Percentiles rank a stretch among this genome's conserved stretches.
phyloP scores from a whole-genome alignment of 1,140 invertebrate species.

The Cyclargus thomasi region DNA sequence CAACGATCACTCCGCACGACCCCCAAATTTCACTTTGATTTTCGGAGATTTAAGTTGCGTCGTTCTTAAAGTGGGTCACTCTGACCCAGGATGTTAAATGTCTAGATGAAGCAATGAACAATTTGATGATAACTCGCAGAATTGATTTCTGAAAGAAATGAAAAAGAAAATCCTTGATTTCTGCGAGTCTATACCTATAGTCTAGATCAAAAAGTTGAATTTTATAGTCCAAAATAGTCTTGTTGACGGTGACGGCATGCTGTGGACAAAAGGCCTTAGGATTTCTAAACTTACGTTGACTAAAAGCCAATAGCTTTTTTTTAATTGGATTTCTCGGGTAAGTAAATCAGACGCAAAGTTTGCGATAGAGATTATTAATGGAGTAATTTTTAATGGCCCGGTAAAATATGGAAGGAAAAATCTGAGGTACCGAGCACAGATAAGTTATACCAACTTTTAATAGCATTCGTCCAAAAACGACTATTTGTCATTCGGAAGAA shows the following conservation, averaged over 20 bases:
- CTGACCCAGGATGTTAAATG: background rate
- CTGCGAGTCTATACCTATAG: too few relatives aligned
- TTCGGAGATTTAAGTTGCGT: constrained; percentile 21
- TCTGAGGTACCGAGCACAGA: background rate
- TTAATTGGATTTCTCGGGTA: background rate
- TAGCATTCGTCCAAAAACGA: background rate
- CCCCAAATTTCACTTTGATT: constrained; percentile 32
- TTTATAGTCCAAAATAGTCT: too few relatives aligned
- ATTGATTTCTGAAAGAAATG: too few relatives aligned
- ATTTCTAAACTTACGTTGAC: background rate
- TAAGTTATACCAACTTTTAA: background rate
- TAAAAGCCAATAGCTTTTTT: background rate
- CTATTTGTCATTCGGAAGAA: background rate
- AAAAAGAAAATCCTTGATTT: too few relatives aligned
- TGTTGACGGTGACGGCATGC: too few relatives aligned
- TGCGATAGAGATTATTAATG: constrained; percentile 3
- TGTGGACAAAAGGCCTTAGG: too few relatives aligned
- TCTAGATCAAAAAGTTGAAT: too few relatives aligned
- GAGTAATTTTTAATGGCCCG: background rate
- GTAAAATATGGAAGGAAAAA: background rate
- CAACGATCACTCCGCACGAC: constrained; percentile 23
- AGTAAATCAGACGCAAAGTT: background rate
- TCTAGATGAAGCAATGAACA: background rate
- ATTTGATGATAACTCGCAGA: too few relatives aligned
- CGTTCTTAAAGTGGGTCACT: background rate